phyloP scores from a whole-genome alignment of 2,113 vertebrate species.

The Pachypanchax playfairii region DNA sequence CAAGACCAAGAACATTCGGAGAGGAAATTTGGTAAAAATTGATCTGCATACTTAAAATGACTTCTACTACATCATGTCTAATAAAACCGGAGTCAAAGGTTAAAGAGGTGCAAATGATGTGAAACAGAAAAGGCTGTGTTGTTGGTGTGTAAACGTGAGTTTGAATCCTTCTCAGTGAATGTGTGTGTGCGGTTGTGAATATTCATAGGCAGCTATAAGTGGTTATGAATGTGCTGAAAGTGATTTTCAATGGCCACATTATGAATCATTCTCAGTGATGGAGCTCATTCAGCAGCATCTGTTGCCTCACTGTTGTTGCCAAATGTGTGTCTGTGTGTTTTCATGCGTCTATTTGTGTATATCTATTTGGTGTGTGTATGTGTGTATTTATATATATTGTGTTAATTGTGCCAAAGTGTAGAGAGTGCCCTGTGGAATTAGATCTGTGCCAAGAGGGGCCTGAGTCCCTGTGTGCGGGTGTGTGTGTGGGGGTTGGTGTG shows the following conservation, averaged over 20 bases:
- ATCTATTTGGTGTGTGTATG: slow-evolving; percentile 30
- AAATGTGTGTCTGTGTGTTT: slow-evolving; percentile 47
- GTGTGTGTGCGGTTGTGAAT: slow-evolving; percentile 46
- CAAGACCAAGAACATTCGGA: slow-evolving; percentile 29
- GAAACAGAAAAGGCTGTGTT: neutral
- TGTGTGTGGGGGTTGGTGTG: slow-evolving; percentile 4
- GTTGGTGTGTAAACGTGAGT: slow-evolving; percentile 30
- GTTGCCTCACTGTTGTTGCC: slow-evolving; percentile 61
- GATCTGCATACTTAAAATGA: slow-evolving; percentile 52
- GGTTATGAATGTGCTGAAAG: slow-evolving; percentile 66
- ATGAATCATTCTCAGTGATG: slow-evolving; percentile 61
- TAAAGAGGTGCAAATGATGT: slow-evolving; percentile 28
- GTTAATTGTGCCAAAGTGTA: slow-evolving; percentile 52
- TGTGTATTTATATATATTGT: slow-evolving; percentile 64
- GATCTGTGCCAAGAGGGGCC: slow-evolving; percentile 60
- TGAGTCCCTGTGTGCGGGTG: slow-evolving; percentile 34
- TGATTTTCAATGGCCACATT: slow-evolving; percentile 70
- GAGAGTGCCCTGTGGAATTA: slow-evolving; percentile 48
- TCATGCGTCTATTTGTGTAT: slow-evolving; percentile 45
- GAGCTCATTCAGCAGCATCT: slow-evolving; percentile 74
- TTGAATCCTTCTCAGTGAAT: slow-evolving; percentile 29
- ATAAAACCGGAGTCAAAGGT: slow-evolving; percentile 30
- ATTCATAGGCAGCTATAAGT: slow-evolving; percentile 61
- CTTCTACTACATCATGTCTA: slow-evolving; percentile 54
- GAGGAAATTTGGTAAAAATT: slow-evolving; percentile 34